Evolutionary conservation across 2,888 invertebrate genomes (phyloP).

Genomic region (Cerceris ruficornis): DNA sequence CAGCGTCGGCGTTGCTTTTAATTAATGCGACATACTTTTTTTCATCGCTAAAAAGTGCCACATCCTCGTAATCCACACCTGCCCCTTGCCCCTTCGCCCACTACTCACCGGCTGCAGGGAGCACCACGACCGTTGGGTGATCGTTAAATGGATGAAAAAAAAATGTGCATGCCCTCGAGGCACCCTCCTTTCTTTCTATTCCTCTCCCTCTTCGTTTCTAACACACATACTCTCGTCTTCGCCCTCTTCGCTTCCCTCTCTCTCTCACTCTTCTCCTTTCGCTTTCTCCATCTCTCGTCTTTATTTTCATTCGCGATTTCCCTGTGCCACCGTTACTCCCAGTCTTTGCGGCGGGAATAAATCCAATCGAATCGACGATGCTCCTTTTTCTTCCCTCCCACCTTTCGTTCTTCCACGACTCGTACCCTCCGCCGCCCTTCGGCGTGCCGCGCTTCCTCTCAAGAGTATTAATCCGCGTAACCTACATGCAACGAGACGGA

Average conservation of each 20-base stretch:
- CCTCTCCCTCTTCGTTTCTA: not conserved
- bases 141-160: constrained; percentile 65
- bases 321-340: constrained; percentile 29
- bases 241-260: constrained; percentile 42
- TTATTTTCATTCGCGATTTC: constrained; percentile 26
- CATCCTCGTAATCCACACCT: constrained; percentile 68
- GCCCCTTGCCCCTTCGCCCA: constrained; percentile 18
- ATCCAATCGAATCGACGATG: constrained; percentile 52
- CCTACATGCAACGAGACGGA: constrained; percentile 44
- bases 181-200: constrained; percentile 40
- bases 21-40: constrained; percentile 80
- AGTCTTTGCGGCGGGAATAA: constrained; percentile 44
- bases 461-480: constrained; percentile 60
- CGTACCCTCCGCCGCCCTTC: constrained; percentile 28
- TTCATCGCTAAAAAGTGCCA: constrained; percentile 74
- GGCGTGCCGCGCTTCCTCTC: constrained; percentile 30
- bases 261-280: constrained; percentile 10
- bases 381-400: constrained; percentile 35
- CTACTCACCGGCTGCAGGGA: constrained; percentile 43
- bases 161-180: constrained; percentile 56
- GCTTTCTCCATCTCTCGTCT: constrained; percentile 16
- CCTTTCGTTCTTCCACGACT: not conserved
- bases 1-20: constrained; percentile 73
- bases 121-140: constrained; percentile 52
- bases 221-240: constrained; percentile 6